Evolutionary conservation across 37 sponge, comb jelly and placozoan species (phyloP).

Genomic region (Aplysina aerophoba): DNA sequence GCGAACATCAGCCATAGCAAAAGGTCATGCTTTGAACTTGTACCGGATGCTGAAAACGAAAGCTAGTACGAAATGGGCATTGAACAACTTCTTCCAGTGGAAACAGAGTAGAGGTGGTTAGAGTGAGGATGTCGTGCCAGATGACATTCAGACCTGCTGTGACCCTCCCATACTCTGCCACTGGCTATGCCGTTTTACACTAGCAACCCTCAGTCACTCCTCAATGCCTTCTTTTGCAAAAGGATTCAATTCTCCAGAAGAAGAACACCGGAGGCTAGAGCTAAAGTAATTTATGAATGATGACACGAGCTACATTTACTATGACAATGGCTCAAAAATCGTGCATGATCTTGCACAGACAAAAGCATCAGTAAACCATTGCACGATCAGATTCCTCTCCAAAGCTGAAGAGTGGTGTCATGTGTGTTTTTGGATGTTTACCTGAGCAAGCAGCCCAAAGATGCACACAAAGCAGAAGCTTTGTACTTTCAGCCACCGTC

Average conservation of each 20-base stretch:
- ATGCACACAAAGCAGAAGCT: background rate
- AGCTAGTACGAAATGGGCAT: too few relatives aligned
- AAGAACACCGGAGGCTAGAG: constrained; percentile 14
- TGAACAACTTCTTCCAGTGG: background rate
- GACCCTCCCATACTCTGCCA: background rate
- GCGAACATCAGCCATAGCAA: too few relatives aligned
- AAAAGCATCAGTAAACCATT: background rate
- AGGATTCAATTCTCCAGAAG: constrained; percentile 13
- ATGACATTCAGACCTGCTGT: background rate
- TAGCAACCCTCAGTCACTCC: constrained; percentile 13
- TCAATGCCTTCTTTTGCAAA: constrained; percentile 12
- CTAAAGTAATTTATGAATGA: background rate
- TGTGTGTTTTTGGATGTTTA: background rate
- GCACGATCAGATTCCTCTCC: background rate
- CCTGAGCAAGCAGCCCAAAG: background rate
- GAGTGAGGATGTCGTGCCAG: background rate
- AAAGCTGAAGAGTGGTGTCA: background rate
- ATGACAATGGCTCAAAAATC: constrained; percentile 21
- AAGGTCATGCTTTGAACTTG: background rate
- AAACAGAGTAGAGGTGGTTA: background rate
- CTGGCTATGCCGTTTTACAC: background rate
- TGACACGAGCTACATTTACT: background rate
- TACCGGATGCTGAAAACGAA: too few relatives aligned
- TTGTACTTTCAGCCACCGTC: background rate
- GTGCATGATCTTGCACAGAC: background rate